Evolutionary conservation across 2,888 invertebrate species (phyloP).

Genomic region (Rotaria socialis): DNA sequence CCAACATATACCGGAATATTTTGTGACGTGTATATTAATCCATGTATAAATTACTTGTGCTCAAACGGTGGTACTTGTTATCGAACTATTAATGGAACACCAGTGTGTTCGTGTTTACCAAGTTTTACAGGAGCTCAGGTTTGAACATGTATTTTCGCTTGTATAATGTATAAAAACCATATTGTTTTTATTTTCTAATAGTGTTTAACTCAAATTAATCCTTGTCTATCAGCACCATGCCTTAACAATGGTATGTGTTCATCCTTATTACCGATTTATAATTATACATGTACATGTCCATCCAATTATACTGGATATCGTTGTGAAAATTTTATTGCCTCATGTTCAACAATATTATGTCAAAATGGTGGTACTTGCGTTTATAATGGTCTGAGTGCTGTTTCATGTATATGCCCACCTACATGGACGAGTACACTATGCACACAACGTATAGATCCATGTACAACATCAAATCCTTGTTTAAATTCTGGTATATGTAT

Average conservation of each 20-base stretch:
- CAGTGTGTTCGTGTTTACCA: slow-evolving; percentile 34
- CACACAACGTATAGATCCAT: slow-evolving; percentile 37
- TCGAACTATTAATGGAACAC: slow-evolving; percentile 9
- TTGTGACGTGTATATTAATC: slow-evolving; percentile 40
- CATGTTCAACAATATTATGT: slow-evolving; percentile 39
- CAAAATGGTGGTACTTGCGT: slow-evolving; percentile 45
- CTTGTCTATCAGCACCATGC: slow-evolving; percentile 39
- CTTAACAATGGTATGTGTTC: slow-evolving; percentile 40
- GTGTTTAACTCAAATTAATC: slow-evolving; percentile 39
- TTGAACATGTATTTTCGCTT: not conserved
- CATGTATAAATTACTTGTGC: slow-evolving; percentile 38
- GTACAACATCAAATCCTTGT: slow-evolving; percentile 41
- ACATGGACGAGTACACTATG: slow-evolving; percentile 38
- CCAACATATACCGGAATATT: slow-evolving; percentile 32
- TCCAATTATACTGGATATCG: slow-evolving; percentile 37
- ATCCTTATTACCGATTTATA: not conserved
- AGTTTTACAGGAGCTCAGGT: slow-evolving; percentile 36
- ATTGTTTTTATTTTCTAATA: not conserved
- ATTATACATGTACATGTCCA: slow-evolving; percentile 41
- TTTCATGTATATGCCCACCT: slow-evolving; percentile 43
- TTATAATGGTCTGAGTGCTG: slow-evolving; percentile 31
- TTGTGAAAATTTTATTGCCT: slow-evolving; percentile 37
- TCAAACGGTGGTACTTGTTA: slow-evolving; percentile 63
- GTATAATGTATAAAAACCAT: too few relatives aligned
- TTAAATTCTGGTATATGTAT: slow-evolving; percentile 44